Evolutionary conservation across 2,888 invertebrate genomes (phyloP).

Genomic region (Apomyelois bistriatella): DNA sequence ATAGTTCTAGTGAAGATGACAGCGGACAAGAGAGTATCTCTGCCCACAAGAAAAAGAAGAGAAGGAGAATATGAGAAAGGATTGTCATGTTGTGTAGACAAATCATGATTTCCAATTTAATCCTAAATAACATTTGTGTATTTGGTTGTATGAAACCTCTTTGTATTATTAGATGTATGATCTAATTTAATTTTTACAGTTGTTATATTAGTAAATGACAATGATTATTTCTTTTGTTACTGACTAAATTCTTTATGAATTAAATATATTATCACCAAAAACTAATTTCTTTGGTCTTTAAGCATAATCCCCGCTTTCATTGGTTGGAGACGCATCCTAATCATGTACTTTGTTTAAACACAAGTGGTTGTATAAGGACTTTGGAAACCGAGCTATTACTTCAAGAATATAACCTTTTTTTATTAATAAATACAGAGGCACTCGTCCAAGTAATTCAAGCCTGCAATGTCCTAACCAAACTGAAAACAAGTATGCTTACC

Average conservation of each 20-base stretch:
- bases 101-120: constrained; percentile 34
- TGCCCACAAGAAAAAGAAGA: constrained; percentile 89
- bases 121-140: constrained; percentile 32
- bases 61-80: constrained; percentile 71
- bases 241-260: constrained; percentile 40
- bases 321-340: too few relatives aligned
- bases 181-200: constrained; percentile 44
- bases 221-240: constrained; percentile 45
- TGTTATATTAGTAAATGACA: constrained; percentile 40
- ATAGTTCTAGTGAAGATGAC: constrained; percentile 82
- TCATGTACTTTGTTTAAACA: too few relatives aligned
- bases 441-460: too few relatives aligned
- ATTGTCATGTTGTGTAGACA: constrained; percentile 30
- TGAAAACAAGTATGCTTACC: too few relatives aligned
- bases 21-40: constrained; percentile 95
- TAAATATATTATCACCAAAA: constrained; percentile 23
- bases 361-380: too few relatives aligned
- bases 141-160: constrained; percentile 40
- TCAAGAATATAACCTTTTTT: too few relatives aligned
- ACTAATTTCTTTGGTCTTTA: background rate
- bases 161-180: constrained; percentile 62
- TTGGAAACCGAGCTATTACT: too few relatives aligned
- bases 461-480: too few relatives aligned
- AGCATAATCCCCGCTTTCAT: too few relatives aligned
- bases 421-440: too few relatives aligned